Conservation (phyloP, 2,888 invertebrate species). For the Gandaritis pyraliata region DNA sequence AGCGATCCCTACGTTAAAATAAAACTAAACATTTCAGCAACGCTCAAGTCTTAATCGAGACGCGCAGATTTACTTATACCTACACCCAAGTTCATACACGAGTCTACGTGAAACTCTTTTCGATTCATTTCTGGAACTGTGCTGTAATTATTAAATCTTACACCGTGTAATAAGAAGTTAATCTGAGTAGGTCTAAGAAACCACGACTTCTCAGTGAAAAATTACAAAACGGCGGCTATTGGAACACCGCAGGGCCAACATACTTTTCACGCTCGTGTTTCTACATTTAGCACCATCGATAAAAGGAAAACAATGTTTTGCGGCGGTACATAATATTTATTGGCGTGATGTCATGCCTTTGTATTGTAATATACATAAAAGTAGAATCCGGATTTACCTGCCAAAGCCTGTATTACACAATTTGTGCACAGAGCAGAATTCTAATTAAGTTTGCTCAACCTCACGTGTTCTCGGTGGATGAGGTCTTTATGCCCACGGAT, state of each 20-base stretch:
- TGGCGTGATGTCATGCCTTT: conserved; percentile 47
- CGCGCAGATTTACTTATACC: too few species aligned
- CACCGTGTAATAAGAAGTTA: too few species aligned
- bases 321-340: conserved; percentile 44
- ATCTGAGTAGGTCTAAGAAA: too few species aligned
- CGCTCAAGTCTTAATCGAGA: too few species aligned
- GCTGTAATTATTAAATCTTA: too few species aligned
- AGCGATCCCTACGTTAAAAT: not conserved
- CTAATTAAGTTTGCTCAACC: conserved; percentile 1
- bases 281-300: conserved; percentile 45
- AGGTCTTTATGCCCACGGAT: not conserved
- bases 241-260: conserved; percentile 23
- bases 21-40: too few species aligned
- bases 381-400: conserved; percentile 37
- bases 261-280: conserved; percentile 34
- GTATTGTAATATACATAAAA: conserved; percentile 35
- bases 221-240: not conserved
- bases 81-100: too few species aligned
- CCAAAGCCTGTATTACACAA: conserved; percentile 3
- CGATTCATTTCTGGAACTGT: too few species aligned
- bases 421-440: not conserved
- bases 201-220: not conserved
- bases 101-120: too few species aligned
- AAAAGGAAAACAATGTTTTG: conserved; percentile 54
- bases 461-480: conserved; percentile 18